Conservation (phyloP, 2,113 vertebrate species). For the Psilopogon haemacephalus region DNA sequence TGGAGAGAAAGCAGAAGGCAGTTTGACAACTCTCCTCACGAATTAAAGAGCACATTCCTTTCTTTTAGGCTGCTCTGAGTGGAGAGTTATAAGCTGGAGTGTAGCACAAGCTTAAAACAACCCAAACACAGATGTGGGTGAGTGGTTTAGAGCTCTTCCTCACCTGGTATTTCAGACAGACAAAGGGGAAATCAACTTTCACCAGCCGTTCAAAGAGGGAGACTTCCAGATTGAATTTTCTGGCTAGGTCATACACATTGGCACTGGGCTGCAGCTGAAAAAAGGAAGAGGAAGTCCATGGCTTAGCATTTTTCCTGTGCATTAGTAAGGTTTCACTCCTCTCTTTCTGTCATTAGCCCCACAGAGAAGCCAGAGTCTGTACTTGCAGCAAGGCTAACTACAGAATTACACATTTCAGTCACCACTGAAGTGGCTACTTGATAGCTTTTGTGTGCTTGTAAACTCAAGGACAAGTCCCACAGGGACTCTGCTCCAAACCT, state of each 20-base stretch:
- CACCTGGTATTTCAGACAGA: conserved; percentile 92
- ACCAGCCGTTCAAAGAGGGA: conserved; percentile 96
- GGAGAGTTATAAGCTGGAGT: background rate
- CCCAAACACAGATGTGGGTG: background rate
- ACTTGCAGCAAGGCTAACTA: too few species aligned
- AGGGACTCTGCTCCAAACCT: background rate
- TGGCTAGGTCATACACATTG: conserved; percentile 92
- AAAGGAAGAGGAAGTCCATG: background rate
- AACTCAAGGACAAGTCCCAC: background rate
- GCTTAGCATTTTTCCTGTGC: background rate
- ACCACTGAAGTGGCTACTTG: background rate
- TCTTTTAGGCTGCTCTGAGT: background rate
- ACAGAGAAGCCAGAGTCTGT: background rate
- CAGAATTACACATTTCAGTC: background rate
- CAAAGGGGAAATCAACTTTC: conserved; percentile 84
- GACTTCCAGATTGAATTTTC: conserved; percentile 90
- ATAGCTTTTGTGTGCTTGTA: too few species aligned
- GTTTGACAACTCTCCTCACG: background rate
- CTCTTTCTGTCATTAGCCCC: background rate
- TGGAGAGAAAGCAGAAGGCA: background rate
- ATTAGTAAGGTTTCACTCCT: background rate
- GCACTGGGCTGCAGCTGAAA: conserved; percentile 88
- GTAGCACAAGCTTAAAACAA: background rate
- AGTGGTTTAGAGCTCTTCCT: conserved; percentile 17
- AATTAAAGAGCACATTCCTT: background rate